Evolutionary conservation across 1,140 invertebrate species (phyloP), one percentile per base, ranked within the genome.

Genomic region (Trichonephila clavata): DNA sequence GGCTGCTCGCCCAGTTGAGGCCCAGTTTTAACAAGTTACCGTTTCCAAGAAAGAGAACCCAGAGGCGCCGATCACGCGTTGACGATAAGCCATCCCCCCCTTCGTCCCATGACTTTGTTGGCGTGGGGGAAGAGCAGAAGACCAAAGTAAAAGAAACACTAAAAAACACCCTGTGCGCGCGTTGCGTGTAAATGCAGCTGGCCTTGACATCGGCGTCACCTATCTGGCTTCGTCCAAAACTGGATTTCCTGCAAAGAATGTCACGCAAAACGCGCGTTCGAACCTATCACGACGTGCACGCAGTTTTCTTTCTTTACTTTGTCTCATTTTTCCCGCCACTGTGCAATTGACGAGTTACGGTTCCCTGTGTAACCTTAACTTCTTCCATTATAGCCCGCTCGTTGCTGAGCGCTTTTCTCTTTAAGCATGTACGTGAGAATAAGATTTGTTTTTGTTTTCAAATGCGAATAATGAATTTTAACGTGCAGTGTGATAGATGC

Each of bases 231-330:
- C 32, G 39, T 88, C 87, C 88, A 39, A 86, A 90, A 94, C 87
- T 90, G 87, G 88, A 94, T 90, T 90, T 94, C 93, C 88, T 90
- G 88, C 80, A 90, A 94, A 94, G 93, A 90, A 90, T 94, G 87
- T 94, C 93, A 90, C 87, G 87, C 87, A 63, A 90, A 94, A 90
- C 93, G 92, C 96, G 96, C 59, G 95, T 94, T 8, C 95, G 95
- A 57, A 80, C 87, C 68, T 61, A 80, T 63, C 86, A 80, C 68
- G 87, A 87, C 68, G 86, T 65, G 86, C 92, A 89, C 86, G 86
- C 86, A 81, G 86, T 89, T 61, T n/a, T 21, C 39, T 21, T 77
- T 90, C 59, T 94, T 86, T 71, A 84, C 81, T 94, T 94, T 90
- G 77, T 84, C 60, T 90, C 87, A 21, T 24, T 68, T 71, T 93